Percentiles rank a stretch among this genome's conserved stretches.
These are phyloP conservation scores for Dromiciops gliroides DNA, from an alignment of 2,113 vertebrate genomes.

Conservation along the genomic window DNA sequence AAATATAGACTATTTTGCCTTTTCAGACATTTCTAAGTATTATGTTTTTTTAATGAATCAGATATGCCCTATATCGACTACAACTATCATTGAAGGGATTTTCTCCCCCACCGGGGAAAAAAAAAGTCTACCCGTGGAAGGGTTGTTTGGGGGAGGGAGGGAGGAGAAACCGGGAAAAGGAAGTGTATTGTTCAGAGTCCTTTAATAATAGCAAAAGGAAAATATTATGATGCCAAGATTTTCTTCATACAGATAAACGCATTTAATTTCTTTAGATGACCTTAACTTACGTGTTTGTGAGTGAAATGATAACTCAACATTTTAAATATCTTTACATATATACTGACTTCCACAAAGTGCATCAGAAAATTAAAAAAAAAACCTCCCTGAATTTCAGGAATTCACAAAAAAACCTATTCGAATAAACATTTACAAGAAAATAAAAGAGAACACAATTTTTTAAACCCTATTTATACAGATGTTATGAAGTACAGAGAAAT, in stretches of 20 bases:
- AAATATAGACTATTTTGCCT: constrained; percentile 69
- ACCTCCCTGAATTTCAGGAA: constrained; percentile 98
- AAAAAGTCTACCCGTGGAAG: constrained; percentile 55
- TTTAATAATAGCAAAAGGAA: constrained; percentile 99
- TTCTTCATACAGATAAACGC: constrained; percentile 99
- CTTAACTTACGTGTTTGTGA: constrained; percentile 92
- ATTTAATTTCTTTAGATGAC: constrained; percentile 95
- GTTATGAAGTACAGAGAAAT: constrained; percentile 85
- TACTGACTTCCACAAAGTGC: constrained; percentile 99
- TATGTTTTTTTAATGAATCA: constrained; percentile 60
- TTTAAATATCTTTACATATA: constrained; percentile 99
- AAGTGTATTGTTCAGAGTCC: constrained; percentile 88
- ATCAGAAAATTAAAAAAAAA: constrained; percentile 91
- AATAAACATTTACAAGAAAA: constrained; percentile 95
- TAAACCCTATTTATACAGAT: constrained; percentile 93
- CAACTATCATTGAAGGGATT: constrained; percentile 62
- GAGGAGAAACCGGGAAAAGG: constrained; percentile 74
- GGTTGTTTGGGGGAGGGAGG: constrained; percentile 59
- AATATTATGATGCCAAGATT: constrained; percentile 94
- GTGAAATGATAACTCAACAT: constrained; percentile 96
- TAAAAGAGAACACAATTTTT: constrained; percentile 89
- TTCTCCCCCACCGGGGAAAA: constrained; percentile 45
- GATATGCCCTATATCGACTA: constrained; percentile 68
- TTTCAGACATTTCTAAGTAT: constrained; percentile 40
- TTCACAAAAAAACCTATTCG: constrained; percentile 90